A percentile compares a stretch with the other conserved stretches of the same genome.
Conservation (phyloP, 2,797 vertebrate genomes). For the Philypnodon macrostomus region DNA sequence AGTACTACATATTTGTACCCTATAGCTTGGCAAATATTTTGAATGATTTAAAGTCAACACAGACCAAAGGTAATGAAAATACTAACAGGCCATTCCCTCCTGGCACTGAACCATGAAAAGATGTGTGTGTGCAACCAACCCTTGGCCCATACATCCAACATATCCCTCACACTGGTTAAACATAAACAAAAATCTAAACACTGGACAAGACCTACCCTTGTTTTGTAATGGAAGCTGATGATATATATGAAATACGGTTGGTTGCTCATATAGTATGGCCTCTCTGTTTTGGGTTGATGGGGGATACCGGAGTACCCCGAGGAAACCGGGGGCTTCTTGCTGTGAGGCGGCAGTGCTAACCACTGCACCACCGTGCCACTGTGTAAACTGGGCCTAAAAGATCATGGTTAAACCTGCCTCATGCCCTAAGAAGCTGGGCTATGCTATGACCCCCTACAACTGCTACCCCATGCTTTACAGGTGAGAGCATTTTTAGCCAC, state of each 20-base stretch:
- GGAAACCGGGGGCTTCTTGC: too few relatives aligned
- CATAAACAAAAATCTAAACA: constrained; percentile 33
- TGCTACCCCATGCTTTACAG: too few relatives aligned
- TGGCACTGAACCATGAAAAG: constrained; percentile 8
- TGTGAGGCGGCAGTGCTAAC: too few relatives aligned
- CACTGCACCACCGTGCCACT: too few relatives aligned
- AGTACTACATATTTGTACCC: constrained; percentile 28
- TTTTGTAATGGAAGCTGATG: constrained; percentile 14
- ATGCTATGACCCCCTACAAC: too few relatives aligned
- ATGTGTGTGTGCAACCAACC: constrained; percentile 29
- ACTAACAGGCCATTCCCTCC: constrained; percentile 21
- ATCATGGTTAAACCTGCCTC: too few relatives aligned
- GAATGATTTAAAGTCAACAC: constrained; percentile 27
- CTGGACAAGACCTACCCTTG: constrained; percentile 41
- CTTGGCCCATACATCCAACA: constrained; percentile 31
- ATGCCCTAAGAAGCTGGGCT: too few relatives aligned
- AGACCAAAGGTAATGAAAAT: constrained; percentile 15
- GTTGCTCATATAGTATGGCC: constrained; percentile 21
- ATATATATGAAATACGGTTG: constrained; percentile 24
- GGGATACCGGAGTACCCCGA: too few relatives aligned
- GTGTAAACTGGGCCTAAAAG: too few relatives aligned
- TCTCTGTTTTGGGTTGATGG: too few relatives aligned
- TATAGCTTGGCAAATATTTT: too few relatives aligned
- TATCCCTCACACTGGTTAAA: constrained; percentile 30
- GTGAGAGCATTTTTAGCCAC: too few relatives aligned